Percentiles rank a stretch among this genome's conserved stretches.
These are phyloP conservation scores for Notarius quadriscutis DNA, from an alignment of 2,113 vertebrate species.

Conservation along the genomic window DNA sequence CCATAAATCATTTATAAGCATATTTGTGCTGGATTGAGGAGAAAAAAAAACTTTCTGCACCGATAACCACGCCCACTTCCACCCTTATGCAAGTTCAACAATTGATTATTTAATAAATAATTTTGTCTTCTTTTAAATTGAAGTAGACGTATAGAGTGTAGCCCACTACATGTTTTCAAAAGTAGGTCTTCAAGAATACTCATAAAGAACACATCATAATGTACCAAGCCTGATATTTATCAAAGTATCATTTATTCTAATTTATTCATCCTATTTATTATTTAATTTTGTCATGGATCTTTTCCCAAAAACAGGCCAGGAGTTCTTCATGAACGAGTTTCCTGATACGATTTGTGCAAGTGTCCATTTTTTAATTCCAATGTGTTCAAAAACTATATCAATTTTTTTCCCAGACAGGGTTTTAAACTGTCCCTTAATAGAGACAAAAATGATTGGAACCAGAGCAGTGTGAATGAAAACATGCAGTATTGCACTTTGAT, in stretches of 20 bases:
- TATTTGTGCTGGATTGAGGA: background rate
- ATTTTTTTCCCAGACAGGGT: background rate
- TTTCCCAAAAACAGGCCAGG: too few relatives aligned
- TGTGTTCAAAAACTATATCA: too few relatives aligned
- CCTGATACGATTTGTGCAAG: background rate
- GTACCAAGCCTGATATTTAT: too few relatives aligned
- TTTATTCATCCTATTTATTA: too few relatives aligned
- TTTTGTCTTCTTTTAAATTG: background rate
- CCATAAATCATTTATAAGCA: background rate
- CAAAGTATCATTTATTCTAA: too few relatives aligned
- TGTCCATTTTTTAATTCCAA: background rate
- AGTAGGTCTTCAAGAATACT: too few relatives aligned
- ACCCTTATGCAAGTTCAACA: background rate
- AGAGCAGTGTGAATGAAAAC: constrained; percentile 1
- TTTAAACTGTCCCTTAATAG: background rate
- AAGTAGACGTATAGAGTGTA: too few relatives aligned
- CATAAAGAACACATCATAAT: too few relatives aligned
- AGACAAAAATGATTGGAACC: background rate
- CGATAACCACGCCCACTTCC: background rate
- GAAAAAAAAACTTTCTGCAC: background rate
- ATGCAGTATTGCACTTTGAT: background rate
- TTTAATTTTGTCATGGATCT: too few relatives aligned
- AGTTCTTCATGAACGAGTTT: background rate
- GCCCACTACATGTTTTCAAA: too few relatives aligned
- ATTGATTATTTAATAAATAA: background rate